Base-by-base conservation (phyloP, 2,113 vertebrate genomes). In the Caranx melampygus region DNA sequence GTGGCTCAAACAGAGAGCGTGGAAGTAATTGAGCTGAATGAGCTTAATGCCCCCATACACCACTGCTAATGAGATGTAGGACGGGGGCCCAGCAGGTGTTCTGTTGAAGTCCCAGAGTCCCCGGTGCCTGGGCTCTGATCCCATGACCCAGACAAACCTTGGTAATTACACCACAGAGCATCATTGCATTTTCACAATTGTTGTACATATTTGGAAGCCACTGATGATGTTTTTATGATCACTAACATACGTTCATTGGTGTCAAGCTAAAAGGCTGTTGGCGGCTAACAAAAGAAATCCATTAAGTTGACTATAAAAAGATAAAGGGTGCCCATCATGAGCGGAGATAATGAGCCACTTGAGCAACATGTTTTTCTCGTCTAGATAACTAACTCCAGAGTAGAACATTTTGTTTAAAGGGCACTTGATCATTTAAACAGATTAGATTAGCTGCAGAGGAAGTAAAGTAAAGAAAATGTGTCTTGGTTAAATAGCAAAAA, bases 21-120 rank as follows among this genome's bases (percentile, higher is more conserved):
- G 61, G 69, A 81, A 84, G 87, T 89, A 92, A 94, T 92, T 88
- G 91, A 93, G 82, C 91, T 84, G 90, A 93, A 94, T 92, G 90
- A 93, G 83, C 87, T 75, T 80, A 82, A 79, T 82, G 60, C 79
- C 79, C 86, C 62, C 66, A 72, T 72, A 77, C 81, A 87, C 69
- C 81, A 88, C 76, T 68, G 61, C 78, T 92, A 93, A 93, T 91
- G 87, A 92, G 82, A 81, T 73, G 84, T 54, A 74, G 80, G 59
- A 85, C n/a, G 54, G 58, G 60, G 57, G 20, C 72, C 66, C 86
- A 85, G 85, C 84, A 84, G 86, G 88, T 90, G 88, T 72, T 51
- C 64, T 54, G 67, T 70, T 73, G 47, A 75, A 37, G 45, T 84
- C 83, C 73, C 68, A 72, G 64, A 15, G 49, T 78, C 73, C 54